Conservation (phyloP, 2,888 invertebrate genomes). For the Labia minor region DNA sequence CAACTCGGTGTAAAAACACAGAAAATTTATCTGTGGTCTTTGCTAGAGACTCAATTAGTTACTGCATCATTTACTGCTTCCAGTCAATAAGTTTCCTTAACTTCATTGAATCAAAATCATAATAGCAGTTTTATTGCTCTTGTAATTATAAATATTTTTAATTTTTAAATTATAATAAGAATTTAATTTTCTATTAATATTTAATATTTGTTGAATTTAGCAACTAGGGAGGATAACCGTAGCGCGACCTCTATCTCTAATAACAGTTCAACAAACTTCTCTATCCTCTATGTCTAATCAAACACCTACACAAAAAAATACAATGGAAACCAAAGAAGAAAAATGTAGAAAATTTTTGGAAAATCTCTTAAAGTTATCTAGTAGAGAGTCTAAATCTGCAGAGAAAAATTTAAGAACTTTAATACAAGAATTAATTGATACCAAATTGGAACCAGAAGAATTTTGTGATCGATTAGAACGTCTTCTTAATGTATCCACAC, state of each 20-base stretch:
- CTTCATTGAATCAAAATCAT: too few relatives aligned
- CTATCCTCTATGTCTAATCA: background rate
- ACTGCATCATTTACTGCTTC: too few relatives aligned
- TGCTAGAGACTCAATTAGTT: too few relatives aligned
- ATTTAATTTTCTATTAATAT: too few relatives aligned
- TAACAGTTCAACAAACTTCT: background rate
- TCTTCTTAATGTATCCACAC: constrained; percentile 92
- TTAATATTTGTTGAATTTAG: constrained; percentile 24
- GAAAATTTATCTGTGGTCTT: too few relatives aligned
- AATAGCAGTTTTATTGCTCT: too few relatives aligned
- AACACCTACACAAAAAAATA: constrained; percentile 37
- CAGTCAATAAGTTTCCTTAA: too few relatives aligned
- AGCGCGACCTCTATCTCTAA: background rate
- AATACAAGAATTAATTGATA: constrained; percentile 92
- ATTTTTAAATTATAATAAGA: too few relatives aligned
- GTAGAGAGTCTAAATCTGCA: constrained; percentile 86
- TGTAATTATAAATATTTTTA: constrained; percentile 45
- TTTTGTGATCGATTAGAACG: constrained; percentile 91
- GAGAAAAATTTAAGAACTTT: constrained; percentile 85
- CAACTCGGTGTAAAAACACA: too few relatives aligned
- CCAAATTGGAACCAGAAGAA: constrained; percentile 88
- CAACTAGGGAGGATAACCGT: constrained; percentile 18
- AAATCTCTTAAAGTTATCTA: constrained; percentile 87
- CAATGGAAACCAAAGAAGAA: constrained; percentile 81
- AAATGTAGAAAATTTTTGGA: constrained; percentile 97